Evolutionary conservation across 1,140 invertebrate genomes (phyloP), one percentile per base, ranked within the genome.

Genomic region (Drosophila arawakana): DNA sequence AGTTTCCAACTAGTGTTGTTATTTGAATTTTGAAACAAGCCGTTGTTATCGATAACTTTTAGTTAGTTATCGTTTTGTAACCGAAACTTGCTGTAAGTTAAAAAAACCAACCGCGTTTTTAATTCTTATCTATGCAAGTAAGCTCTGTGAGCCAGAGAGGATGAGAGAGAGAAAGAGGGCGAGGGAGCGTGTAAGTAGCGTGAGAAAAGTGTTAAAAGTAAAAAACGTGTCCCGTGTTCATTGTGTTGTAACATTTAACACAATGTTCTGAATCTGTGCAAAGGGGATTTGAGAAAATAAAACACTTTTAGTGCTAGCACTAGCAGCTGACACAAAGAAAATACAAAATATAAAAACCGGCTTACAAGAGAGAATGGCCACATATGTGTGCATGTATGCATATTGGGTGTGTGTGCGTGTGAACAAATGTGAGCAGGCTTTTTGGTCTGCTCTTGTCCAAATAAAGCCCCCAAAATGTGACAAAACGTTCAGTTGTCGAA

Each of bases 401-500:
- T 9, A 10, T 39, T 46, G 8, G 8, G 1, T 67, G 30, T 35
- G 57, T 82, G 72, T 57, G 21, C 44, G 50, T 39, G 35, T 54
- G 54, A 50, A 30, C 37, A 61, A 49, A 55, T 35, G 47, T 18
- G 25, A 50, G 37, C 39, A 37, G 43, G 41, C 35, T 50, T 30
- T 50, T 11, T 15, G 61, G 61, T 15, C 21, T 37, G 52, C 52
- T 54, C 34, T 54, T 67, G 74, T 50, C 74, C 71, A 68, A 86
- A 86, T 78, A 80, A 73, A 66, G 46, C 44, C 69, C 54, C 55
- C 55, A 55, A 58, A 80, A 82, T 62, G 66, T 79, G 79, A 79
- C 82, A 85, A 82, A 84, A 72, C 62, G 62, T 54, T 88, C 77
- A 86, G 83, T 86, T 83, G 84, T 34, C 62, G 30, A 78, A 65